Evolutionary conservation across 64 coral and sea anemone genomes (phyloP).

Genomic region (Hydrozoanthus tunicans): DNA sequence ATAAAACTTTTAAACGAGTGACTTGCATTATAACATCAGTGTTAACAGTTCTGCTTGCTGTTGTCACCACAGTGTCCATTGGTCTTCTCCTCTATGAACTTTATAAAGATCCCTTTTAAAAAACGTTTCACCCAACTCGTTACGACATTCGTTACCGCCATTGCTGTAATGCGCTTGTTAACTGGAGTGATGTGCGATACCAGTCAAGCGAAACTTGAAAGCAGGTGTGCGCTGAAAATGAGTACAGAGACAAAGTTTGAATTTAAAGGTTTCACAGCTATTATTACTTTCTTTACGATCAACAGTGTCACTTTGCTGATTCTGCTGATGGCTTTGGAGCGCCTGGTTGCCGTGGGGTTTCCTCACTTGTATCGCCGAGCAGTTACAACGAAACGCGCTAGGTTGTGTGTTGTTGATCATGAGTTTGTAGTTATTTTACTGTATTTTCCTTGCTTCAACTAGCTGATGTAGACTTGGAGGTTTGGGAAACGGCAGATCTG

Average conservation of each 20-base stretch:
- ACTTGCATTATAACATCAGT: conserved; percentile 17
- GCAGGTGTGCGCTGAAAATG: conserved; percentile 19
- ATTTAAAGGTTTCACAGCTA: not conserved
- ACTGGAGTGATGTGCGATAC: conserved; percentile 46
- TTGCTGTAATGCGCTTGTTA: conserved; percentile 32
- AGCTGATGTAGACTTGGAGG: not conserved
- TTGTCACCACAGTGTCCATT: not conserved
- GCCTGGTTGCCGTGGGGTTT: conserved; percentile 36
- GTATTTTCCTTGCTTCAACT: conserved; percentile 36
- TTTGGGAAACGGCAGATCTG: conserved; percentile 34
- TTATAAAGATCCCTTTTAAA: conserved; percentile 38
- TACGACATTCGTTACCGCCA: conserved; percentile 31
- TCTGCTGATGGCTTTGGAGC: conserved; percentile 27
- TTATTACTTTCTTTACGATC: conserved; percentile 38
- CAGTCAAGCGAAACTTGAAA: conserved; percentile 24
- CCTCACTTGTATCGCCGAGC: conserved; percentile 41
- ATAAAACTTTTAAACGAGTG: not conserved
- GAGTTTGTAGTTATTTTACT: conserved; percentile 16
- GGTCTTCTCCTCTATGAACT: conserved; percentile 53
- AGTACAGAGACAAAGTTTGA: not conserved
- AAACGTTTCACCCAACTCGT: conserved; percentile 40
- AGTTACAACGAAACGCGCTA: not conserved
- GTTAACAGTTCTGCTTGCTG: conserved; percentile 7
- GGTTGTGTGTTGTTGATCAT: not conserved
- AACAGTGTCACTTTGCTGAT: conserved; percentile 47